Conservation (phyloP, 1,140 invertebrate species). For the Rhyacophila brunnea region DNA sequence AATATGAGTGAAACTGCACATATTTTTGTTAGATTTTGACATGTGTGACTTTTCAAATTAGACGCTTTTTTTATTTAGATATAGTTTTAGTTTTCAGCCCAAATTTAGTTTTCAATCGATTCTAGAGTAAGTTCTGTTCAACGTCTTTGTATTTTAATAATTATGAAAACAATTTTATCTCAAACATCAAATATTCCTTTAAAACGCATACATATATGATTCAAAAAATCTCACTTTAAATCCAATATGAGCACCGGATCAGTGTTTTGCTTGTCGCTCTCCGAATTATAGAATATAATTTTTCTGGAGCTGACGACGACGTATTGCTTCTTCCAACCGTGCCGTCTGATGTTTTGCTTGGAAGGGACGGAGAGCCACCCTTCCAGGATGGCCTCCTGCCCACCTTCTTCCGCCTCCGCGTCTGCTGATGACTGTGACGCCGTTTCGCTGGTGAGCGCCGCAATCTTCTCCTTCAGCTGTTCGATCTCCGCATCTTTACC, state of each 20-base stretch:
- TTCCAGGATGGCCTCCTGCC: constrained; percentile 81
- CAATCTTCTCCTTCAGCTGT: constrained; percentile 81
- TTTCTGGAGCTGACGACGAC: constrained; percentile 96
- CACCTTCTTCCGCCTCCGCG: constrained; percentile 81
- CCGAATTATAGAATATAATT: constrained; percentile 96
- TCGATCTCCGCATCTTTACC: constrained; percentile 96
- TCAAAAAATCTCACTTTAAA: constrained; percentile 71
- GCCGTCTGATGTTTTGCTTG: constrained; percentile 91
- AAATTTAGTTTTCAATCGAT: too few species aligned
- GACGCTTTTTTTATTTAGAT: too few species aligned
- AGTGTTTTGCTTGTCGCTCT: constrained; percentile 91
- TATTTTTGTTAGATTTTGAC: too few species aligned
- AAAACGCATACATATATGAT: not conserved
- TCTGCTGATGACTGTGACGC: constrained; percentile 88
- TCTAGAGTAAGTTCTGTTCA: too few species aligned
- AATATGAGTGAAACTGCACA: too few species aligned
- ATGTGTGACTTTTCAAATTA: too few species aligned
- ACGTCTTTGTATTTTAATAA: too few species aligned
- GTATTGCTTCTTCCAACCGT: constrained; percentile 97
- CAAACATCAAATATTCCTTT: too few species aligned
- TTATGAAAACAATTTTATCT: too few species aligned
- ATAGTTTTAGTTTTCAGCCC: too few species aligned
- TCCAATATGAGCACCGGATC: constrained; percentile 94
- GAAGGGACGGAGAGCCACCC: constrained; percentile 95
- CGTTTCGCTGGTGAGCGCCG: constrained; percentile 77